Evolutionary conservation across 2,113 vertebrate genomes (phyloP).

Genomic region (Falco punctatus): DNA sequence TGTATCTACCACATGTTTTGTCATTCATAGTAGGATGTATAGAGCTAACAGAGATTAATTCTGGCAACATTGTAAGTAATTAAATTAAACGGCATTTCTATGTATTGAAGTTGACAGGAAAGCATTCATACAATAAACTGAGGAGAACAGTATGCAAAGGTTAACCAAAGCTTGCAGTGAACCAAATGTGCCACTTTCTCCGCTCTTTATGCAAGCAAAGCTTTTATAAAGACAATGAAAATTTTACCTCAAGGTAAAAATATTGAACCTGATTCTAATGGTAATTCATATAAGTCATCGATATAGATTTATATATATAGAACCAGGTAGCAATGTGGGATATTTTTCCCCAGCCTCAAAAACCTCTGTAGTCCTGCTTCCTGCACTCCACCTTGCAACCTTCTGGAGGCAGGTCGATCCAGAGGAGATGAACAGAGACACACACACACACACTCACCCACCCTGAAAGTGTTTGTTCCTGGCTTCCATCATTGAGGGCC

Average conservation of each 20-base stretch:
- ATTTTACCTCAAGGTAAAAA: not conserved
- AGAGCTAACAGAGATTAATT: slow-evolving; percentile 68
- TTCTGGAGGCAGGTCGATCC: not conserved
- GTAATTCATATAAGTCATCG: not conserved
- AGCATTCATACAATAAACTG: not conserved
- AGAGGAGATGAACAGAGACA: not conserved
- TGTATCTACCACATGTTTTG: slow-evolving; percentile 12
- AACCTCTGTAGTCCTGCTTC: not conserved
- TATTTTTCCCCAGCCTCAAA: not conserved
- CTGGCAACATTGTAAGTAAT: slow-evolving; percentile 60
- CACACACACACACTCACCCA: too few species aligned
- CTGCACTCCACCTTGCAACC: not conserved
- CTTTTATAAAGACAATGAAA: not conserved
- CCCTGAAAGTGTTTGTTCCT: not conserved
- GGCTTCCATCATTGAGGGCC: not conserved
- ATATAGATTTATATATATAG: not conserved
- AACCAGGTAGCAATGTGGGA: not conserved
- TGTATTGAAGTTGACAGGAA: not conserved
- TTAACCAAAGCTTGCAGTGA: not conserved
- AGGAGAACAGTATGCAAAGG: not conserved
- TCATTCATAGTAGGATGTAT: slow-evolving; percentile 64
- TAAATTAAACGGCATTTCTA: slow-evolving; percentile 56
- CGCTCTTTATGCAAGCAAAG: not conserved
- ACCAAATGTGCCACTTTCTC: not conserved
- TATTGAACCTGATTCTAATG: not conserved